Evolutionary conservation across 2,888 invertebrate genomes (phyloP), one percentile per base, ranked within the genome.

Genomic region (Willowsia nigromaculata): DNA sequence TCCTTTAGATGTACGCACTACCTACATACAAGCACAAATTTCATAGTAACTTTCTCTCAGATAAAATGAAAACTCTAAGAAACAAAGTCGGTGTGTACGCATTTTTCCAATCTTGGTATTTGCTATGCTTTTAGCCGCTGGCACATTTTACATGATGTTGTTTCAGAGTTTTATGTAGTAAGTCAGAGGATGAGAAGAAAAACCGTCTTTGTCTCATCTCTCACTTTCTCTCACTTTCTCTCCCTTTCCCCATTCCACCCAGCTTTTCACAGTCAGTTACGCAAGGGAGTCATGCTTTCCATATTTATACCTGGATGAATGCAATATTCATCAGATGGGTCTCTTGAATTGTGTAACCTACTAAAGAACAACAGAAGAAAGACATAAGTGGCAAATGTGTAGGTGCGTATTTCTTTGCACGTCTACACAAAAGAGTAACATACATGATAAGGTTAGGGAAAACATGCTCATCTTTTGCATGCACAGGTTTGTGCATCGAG

Each of bases 241-340:
- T 68, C 43, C 22, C 40, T 40, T 86, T 86, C 37, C 62, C 37
- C 78, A 78, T 71, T 87, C 81, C 59, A 59, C 56, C 68, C 87
- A 81, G 68, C 74, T 78, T 87, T 81, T 87, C 81, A 80, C 83
- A 81, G 71, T 87, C 56, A 81, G 87, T 76, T 88, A 84, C 88
- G 78, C 88, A 65, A 84, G 76, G 84, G 83, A 87, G 88, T 78
- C 88, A 83, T 84, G 84, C 78, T 83, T 83, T 83, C 53, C 83
- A 76, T 84, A 83, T 88, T 88, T 88, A 88, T 88, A 84, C 88
- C 88, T 78, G 88, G 56, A 53, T 83, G 76, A 59, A 88, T 83
- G 78, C 76, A 83, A 84, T 88, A 84, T 88, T 84, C 88, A 83
- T 53, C 53, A 56, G 80, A 37, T 33, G 37, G 56, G 56, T 59